phyloP scores from a whole-genome alignment of 2,888 invertebrate species.

The Spatulosminthurus flaviceps region DNA sequence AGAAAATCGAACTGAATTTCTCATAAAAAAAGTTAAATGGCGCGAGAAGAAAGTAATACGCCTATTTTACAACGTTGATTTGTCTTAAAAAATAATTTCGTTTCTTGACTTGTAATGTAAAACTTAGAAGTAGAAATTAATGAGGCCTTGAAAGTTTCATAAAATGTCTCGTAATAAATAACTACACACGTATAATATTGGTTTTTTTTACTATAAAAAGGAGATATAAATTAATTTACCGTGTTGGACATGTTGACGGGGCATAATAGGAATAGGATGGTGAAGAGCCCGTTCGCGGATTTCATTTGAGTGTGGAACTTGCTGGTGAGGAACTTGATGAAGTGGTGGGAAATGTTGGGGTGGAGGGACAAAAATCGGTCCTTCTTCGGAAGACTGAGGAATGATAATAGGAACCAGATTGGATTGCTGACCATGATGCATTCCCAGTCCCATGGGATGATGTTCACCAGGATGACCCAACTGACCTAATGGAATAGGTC shows the following conservation, averaged over 20 bases:
- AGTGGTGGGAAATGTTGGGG: conserved; percentile 41
- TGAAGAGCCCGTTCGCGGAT: conserved; percentile 61
- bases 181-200: background rate
- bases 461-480: conserved; percentile 8
- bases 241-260: conserved; percentile 60
- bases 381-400: conserved; percentile 42
- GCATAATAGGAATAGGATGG: conserved; percentile 62
- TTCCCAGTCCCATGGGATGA: conserved; percentile 6
- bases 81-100: no score
- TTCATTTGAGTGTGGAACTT: conserved; percentile 49
- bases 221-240: conserved; percentile 41
- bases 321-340: conserved; percentile 47
- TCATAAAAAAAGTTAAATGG: background rate
- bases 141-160: no score
- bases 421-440: conserved; percentile 37
- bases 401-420: conserved; percentile 51
- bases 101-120: no score
- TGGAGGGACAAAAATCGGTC: conserved; percentile 45
- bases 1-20: background rate
- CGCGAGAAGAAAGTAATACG: no score
- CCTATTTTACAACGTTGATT: no score
- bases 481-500: conserved; percentile 59
- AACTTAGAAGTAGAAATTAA: no score
- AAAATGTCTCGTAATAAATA: background rate
- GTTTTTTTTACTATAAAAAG: background rate